Base-by-base conservation (phyloP, 2,888 invertebrate species). In the Mycalesis mineus region DNA sequence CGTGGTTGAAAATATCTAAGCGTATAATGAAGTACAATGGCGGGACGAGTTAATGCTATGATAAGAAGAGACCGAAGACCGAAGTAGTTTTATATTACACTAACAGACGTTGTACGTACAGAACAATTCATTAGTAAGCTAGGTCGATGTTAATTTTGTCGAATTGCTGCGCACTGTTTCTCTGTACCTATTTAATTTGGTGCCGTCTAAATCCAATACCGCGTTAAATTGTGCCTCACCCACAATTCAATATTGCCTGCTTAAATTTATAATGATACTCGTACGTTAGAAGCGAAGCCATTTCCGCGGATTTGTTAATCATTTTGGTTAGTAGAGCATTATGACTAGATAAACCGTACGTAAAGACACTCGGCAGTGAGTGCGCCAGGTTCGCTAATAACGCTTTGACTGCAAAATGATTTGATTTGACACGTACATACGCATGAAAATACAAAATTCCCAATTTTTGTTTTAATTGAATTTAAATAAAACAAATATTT, bases 191-290 rank as follows among this genome's bases (percentile, higher is more conserved):
- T 60, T 62, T 60, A 62, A 60, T 57, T 57, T 60, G 48, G 41
- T 33, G 51, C 51, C 49, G 54, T 55, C 51, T 57, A 48, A 60
- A 60, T 62, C 51, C 59, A 62, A 60, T 62, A 42, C 48, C 54
- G 54, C 36, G 62, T 51, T 62, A 57, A 60, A 62, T 62, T 62
- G 60, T 60, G 47, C 51, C 48, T 57, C 31, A 55, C 60, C 62
- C 62, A 60, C 59, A 62, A 62, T 55, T 51, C 49, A 40, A 49
- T 58, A 56, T 58, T 48, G 56, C 49, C 42, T 50, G 42, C 41
- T 39, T 40, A 55, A 47, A 42, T 49, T 49, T 28, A 49, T 61
- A 56, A 54, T 61, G 31, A 45, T 15, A n/a, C n/a, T n/a, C n/a
- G n/a, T n/a, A 15, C 40, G 44, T 37, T 50, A 33, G 41, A 42